A percentile compares a stretch with the other conserved stretches of the same genome.
phyloP scores from a whole-genome alignment of 2,113 vertebrate genomes.

The Plestiodon gilberti region DNA sequence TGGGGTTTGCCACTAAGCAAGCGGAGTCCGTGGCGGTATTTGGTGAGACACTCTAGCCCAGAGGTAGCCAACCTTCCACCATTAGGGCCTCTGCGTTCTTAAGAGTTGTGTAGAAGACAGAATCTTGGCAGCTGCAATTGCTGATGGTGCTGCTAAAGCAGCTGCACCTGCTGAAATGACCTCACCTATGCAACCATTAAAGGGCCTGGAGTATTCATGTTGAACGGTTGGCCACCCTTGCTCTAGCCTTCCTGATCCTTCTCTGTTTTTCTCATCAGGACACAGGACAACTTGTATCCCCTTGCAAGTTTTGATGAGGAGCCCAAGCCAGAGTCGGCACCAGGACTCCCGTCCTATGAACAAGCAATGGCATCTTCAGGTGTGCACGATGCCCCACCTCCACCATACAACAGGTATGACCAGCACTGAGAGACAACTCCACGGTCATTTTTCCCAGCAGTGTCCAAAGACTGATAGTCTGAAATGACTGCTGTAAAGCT shows the following conservation, averaged over 20 bases:
- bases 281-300: constrained; percentile 19
- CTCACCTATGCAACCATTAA: too few species aligned
- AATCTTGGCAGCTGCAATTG: too few species aligned
- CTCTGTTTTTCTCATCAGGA: not conserved
- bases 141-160: too few species aligned
- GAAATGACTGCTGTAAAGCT: not conserved
- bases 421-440: not conserved
- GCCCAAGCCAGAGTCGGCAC: constrained; percentile 51
- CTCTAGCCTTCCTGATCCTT: not conserved
- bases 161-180: too few species aligned
- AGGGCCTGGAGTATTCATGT: too few species aligned
- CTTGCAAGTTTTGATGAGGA: constrained; percentile 11
- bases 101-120: too few species aligned
- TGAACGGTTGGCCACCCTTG: too few species aligned
- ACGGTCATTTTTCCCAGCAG: not conserved
- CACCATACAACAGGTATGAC: constrained; percentile 85
- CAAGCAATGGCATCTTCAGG: constrained; percentile 82
- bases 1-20: not conserved
- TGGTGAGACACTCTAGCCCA: not conserved
- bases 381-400: constrained; percentile 85
- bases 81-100: too few species aligned
- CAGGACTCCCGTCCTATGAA: constrained; percentile 84
- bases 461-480: not conserved
- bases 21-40: not conserved
- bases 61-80: too few species aligned